Evolutionary conservation across 2,113 vertebrate genomes (phyloP), one percentile per base, ranked within the genome.

Genomic region (Pomatorhinus ruficollis): DNA sequence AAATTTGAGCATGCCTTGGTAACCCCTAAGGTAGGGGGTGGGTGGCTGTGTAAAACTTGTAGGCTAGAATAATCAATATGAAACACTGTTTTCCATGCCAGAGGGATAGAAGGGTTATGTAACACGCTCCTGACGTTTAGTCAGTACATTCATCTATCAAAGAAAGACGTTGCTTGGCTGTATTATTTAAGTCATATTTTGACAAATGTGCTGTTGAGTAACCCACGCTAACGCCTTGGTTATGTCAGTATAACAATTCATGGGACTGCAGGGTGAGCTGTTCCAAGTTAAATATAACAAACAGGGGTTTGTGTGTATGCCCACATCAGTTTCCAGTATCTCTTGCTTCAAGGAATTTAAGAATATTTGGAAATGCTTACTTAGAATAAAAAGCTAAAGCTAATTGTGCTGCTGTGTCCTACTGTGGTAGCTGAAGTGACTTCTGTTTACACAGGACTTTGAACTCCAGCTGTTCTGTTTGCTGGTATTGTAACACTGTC

Each of bases 81-180:
- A 70, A 91, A 83, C 39, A 61, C 76, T 72, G 39, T 76, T 86
- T 94, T 44, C 79, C 21, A 12, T 68, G 70, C 90, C 7, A 10
- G 63, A 72, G 81, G 56, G 75, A 83, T 68, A 45, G 77, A 15
- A 57, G 50, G 33, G 39, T 94, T 96, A 93, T 63, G 35, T 80
- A 94, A 96, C 33, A 25, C 53, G 22, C 72, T 86, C 56, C 91
- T 93, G 95, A 78, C 64, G 5, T 95, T 56, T 89, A 87, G 60
- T 90, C 89, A 95, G 80, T 92, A 10, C 19, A 5, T 78, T 40
- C 7, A 33, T 59, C 44, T 71, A 6, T n/a, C 47, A 42, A 22
- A 23, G 35, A 23, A 56, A 61, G 82, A 45, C 47, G 35, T 44
- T 92, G 75, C 71, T 92, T 77, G 79, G 68, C 79, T 88, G 3